Percentiles rank a stretch among this genome's conserved stretches.
Evolutionary conservation across 2,797 vertebrate genomes (phyloP).

Genomic region (Eulemur coronatus): DNA sequence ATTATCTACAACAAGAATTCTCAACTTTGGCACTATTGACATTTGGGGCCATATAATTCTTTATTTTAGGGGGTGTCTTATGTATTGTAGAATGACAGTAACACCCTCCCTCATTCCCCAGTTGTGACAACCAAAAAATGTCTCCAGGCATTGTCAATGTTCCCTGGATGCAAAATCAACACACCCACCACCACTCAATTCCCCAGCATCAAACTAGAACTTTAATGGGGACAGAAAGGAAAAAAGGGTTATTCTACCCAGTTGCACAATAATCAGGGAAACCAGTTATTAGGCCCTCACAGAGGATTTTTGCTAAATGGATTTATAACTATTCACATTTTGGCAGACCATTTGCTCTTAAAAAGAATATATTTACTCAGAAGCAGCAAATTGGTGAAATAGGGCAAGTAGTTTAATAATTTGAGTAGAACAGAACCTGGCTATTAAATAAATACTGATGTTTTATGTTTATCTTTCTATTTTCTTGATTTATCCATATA

Average conservation of each 20-base stretch:
- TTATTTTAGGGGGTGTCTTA: background rate
- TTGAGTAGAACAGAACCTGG: conserved; percentile 30
- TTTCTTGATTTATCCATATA: background rate
- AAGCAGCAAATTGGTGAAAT: conserved; percentile 44
- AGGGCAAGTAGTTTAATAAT: conserved; percentile 31
- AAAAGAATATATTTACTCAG: conserved; percentile 40
- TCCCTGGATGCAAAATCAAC: background rate
- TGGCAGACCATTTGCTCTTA: conserved; percentile 49
- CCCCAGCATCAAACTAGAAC: background rate
- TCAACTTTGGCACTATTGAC: background rate
- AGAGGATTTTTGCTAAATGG: conserved; percentile 20
- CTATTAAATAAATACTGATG: background rate
- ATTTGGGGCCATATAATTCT: background rate
- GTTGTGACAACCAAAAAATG: background rate
- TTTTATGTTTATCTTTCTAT: background rate
- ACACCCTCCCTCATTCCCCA: background rate
- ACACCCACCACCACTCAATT: background rate
- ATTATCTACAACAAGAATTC: background rate
- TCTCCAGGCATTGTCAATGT: background rate
- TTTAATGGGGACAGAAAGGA: background rate
- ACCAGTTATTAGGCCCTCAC: conserved; percentile 8
- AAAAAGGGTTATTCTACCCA: background rate
- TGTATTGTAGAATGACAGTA: background rate
- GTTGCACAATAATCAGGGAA: background rate
- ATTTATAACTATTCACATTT: conserved; percentile 10